A percentile compares a stretch with the other conserved stretches of the same genome.
Evolutionary conservation across 2,113 vertebrate species (phyloP).

Genomic region (Perognathus longimembris): DNA sequence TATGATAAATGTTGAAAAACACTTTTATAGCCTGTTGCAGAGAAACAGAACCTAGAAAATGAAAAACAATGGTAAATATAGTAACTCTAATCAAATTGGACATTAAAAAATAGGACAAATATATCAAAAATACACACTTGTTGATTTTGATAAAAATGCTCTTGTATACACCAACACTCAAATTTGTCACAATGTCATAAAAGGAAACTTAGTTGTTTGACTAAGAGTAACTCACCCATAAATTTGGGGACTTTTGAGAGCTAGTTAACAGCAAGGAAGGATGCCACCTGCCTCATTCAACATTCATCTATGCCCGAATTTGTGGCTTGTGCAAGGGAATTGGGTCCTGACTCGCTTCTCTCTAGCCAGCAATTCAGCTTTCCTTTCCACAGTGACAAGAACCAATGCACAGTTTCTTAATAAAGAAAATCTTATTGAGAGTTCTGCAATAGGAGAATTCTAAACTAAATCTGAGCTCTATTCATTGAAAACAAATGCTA

Average conservation of each 20-base stretch:
- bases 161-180: background rate
- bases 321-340: too few relatives aligned
- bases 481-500: background rate
- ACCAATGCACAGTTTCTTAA: too few relatives aligned
- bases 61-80: background rate
- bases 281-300: too few relatives aligned
- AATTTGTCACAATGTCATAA: background rate
- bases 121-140: background rate
- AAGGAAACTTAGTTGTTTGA: background rate
- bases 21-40: conserved; percentile 11
- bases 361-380: too few relatives aligned
- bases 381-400: too few relatives aligned
- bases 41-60: background rate
- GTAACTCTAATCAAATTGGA: background rate
- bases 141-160: background rate
- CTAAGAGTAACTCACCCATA: too few relatives aligned
- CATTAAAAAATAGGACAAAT: background rate
- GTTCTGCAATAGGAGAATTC: background rate
- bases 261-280: too few relatives aligned
- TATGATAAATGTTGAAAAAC: background rate
- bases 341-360: too few relatives aligned
- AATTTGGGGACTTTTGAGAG: too few relatives aligned
- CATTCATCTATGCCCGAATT: too few relatives aligned
- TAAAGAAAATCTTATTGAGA: background rate
- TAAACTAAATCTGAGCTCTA: background rate